Conservation (phyloP, 2,113 vertebrate species). For the Brachypodius melanocephalos region DNA sequence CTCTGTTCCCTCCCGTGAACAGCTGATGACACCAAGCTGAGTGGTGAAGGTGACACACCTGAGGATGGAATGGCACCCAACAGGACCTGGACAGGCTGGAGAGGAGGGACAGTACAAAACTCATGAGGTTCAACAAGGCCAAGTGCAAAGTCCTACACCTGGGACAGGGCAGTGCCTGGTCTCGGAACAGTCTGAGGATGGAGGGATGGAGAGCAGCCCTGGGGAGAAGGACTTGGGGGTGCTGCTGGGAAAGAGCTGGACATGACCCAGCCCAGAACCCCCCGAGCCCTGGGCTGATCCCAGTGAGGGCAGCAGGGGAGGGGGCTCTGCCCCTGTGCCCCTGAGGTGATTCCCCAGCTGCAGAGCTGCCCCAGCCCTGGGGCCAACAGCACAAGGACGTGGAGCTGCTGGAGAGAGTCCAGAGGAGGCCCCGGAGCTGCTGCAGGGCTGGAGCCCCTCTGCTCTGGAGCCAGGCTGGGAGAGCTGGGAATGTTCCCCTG, state of each 20-base stretch:
- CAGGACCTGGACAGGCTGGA: neutral
- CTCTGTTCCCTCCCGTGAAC: neutral
- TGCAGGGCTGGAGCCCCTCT: neutral
- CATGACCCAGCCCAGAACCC: neutral
- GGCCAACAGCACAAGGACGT: neutral
- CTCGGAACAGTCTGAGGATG: neutral
- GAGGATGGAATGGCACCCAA: neutral
- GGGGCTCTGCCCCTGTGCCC: fast-evolving
- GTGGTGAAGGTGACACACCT: neutral
- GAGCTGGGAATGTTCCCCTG: neutral
- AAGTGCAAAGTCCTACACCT: neutral
- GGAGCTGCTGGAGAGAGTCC: neutral
- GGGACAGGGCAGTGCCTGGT: neutral
- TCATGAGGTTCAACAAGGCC: neutral
- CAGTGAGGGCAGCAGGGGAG: fast-evolving
- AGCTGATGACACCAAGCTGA: neutral
- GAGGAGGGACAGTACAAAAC: neutral
- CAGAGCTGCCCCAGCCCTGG: neutral
- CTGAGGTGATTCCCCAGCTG: neutral
- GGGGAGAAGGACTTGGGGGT: neutral
- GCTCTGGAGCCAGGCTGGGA: neutral
- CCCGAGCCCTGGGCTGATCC: neutral
- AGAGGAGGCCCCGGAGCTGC: neutral
- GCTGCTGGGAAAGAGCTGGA: neutral
- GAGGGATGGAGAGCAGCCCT: neutral